These are phyloP conservation scores for Anthopleura xanthogrammica DNA, from an alignment of 92 coral and sea anemone species.

Conservation along the genomic window DNA sequence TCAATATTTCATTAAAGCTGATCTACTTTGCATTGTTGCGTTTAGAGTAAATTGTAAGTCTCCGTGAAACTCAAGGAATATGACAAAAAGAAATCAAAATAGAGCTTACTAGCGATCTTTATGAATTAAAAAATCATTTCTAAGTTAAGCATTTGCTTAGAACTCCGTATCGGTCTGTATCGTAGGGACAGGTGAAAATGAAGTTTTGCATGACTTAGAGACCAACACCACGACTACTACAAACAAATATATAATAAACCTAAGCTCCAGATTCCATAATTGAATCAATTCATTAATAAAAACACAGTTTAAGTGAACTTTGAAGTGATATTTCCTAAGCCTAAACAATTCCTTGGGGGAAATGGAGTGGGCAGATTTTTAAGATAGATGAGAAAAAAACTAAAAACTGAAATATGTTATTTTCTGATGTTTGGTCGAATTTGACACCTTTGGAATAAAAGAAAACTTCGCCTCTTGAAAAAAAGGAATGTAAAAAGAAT, in stretches of 20 bases:
- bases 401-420: too few relatives aligned
- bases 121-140: not conserved
- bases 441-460: conserved; percentile 22
- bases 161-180: not conserved
- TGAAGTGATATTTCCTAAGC: not conserved
- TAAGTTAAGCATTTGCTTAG: too few relatives aligned
- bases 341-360: not conserved
- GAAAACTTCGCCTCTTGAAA: conserved; percentile 1
- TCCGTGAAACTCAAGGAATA: conserved; percentile 16
- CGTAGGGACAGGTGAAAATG: conserved; percentile 9
- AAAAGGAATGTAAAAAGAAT: not conserved
- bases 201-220: not conserved
- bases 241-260: not conserved
- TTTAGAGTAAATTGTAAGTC: conserved; percentile 36
- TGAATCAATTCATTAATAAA: conserved; percentile 1
- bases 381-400: not conserved
- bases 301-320: not conserved
- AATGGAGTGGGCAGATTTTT: not conserved
- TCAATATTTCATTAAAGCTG: conserved; percentile 70
- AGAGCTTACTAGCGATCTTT: conserved; percentile 23
- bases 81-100: conserved; percentile 26
- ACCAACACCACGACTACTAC: not conserved
- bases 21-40: conserved; percentile 53
- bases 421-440: too few relatives aligned
- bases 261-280: not conserved